Conservation (phyloP, 37 sponge, comb jelly and placozoan genomes). For the Bolinopsis microptera region DNA sequence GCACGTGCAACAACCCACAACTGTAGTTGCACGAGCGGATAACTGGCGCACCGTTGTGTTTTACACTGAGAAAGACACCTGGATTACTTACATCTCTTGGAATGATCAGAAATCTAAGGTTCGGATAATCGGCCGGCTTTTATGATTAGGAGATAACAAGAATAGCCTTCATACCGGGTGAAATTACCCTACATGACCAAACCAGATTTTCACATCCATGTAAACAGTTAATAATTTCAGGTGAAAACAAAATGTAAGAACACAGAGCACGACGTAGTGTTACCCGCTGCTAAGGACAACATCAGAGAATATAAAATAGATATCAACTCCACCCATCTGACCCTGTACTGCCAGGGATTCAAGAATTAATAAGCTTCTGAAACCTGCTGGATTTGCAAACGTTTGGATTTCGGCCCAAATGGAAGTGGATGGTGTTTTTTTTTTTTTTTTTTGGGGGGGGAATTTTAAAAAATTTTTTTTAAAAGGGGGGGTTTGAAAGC, state of each 20-base stretch:
- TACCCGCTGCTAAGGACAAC: background rate
- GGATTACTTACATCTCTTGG: slow-evolving; percentile 30
- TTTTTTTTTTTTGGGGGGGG: no score
- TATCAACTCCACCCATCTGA: slow-evolving; percentile 35
- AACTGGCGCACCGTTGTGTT: slow-evolving; percentile 6
- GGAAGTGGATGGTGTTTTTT: no score
- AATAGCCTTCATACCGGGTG: no score
- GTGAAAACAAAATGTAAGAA: background rate
- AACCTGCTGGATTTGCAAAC: no score
- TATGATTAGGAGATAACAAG: no score
- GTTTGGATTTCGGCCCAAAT: no score
- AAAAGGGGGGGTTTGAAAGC: no score
- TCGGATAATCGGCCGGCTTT: background rate
- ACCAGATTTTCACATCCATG: no score
- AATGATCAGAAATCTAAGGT: background rate
- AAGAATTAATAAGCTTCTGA: no score
- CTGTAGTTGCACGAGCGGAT: background rate
- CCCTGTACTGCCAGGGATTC: background rate
- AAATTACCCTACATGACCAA: no score
- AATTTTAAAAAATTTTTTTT: no score
- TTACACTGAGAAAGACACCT: background rate
- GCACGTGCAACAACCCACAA: background rate
- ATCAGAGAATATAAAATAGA: background rate
- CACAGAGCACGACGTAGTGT: background rate
- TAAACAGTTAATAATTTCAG: no score